Percentiles rank a stretch among this genome's conserved stretches.
Conservation (phyloP, 2,797 vertebrate genomes). For the Protonibea diacanthus region DNA sequence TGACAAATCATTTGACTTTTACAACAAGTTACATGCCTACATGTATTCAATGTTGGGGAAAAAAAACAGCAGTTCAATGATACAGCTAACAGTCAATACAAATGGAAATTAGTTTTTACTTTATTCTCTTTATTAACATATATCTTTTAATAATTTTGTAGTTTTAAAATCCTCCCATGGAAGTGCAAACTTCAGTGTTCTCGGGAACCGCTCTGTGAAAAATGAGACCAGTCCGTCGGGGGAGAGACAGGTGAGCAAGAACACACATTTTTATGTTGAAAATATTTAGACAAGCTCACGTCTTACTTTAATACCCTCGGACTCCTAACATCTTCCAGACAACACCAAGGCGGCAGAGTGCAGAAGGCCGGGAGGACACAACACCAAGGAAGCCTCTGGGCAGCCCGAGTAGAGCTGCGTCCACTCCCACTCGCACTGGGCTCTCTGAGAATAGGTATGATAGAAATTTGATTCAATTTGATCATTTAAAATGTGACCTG, state of each 20-base stretch:
- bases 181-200: conserved; percentile 94
- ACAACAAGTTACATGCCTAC: too few species aligned
- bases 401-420: conserved; percentile 86
- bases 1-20: too few species aligned
- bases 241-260: conserved; percentile 90
- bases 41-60: too few species aligned
- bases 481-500: neutral
- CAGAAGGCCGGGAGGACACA: conserved; percentile 91
- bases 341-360: conserved; percentile 86
- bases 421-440: conserved; percentile 90
- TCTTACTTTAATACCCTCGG: conserved; percentile 1
- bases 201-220: conserved; percentile 90
- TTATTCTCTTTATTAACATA: neutral
- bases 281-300: neutral
- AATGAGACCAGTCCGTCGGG: conserved; percentile 89
- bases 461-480: neutral
- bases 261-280: neutral
- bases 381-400: conserved; percentile 90
- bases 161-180: conserved; percentile 93
- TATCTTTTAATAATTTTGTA: conserved; percentile 44
- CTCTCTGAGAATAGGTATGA: conserved; percentile 92
- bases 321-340: conserved; percentile 77
- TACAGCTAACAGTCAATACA: too few species aligned
- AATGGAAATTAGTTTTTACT: neutral
- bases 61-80: too few species aligned